phyloP scores from a whole-genome alignment of 2,888 invertebrate species.

The Morinoia aosen region DNA sequence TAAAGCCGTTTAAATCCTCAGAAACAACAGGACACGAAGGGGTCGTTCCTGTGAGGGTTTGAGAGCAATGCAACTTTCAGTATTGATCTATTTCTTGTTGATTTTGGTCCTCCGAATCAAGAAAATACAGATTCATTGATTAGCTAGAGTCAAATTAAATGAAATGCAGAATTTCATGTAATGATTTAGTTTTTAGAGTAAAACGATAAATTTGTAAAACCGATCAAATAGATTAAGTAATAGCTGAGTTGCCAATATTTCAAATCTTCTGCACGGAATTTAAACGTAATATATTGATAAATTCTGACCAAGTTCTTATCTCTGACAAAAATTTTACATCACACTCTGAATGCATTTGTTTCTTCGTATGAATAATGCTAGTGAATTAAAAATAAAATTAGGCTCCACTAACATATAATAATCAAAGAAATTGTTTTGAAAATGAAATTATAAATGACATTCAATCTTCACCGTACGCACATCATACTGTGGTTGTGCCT shows the following conservation, averaged over 20 bases:
- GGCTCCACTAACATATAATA: not conserved
- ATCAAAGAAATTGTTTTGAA: not conserved
- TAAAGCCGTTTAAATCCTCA: conserved; percentile 31
- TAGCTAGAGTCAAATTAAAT: not conserved
- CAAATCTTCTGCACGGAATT: not conserved
- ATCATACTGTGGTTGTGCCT: not conserved
- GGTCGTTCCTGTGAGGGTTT: not conserved
- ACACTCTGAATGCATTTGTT: not conserved
- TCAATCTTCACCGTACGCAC: not conserved
- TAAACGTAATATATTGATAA: not conserved
- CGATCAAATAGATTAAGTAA: not conserved
- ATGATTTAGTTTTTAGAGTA: not conserved
- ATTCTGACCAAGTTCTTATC: no score
- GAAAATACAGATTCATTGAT: not conserved
- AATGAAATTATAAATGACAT: not conserved
- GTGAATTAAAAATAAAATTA: not conserved
- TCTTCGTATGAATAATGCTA: not conserved
- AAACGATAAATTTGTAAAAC: not conserved
- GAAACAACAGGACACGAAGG: conserved; percentile 19
- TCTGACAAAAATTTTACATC: not conserved
- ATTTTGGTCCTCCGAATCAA: not conserved
- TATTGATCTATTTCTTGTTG: not conserved
- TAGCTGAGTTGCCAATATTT: not conserved
- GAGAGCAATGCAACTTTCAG: not conserved
- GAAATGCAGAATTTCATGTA: not conserved